phyloP scores from a whole-genome alignment of 1,140 invertebrate species.

The Diploscapter pachys region DNA sequence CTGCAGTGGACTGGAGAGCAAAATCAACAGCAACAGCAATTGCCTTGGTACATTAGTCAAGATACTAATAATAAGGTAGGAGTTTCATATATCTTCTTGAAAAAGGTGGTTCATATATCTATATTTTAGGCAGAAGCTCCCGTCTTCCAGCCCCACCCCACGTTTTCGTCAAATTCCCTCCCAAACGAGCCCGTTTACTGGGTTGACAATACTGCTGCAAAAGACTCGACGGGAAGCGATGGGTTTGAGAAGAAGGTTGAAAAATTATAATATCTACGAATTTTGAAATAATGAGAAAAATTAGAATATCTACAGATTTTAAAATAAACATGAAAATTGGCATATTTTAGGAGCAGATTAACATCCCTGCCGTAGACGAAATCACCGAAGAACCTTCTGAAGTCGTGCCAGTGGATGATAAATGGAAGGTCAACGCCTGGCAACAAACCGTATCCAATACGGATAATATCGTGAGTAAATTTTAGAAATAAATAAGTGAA shows the following conservation, averaged over 20 bases:
- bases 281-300: no score
- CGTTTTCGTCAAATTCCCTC: neutral
- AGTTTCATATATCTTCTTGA: constrained; percentile 10
- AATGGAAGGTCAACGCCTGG: constrained; percentile 15
- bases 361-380: constrained; percentile 7
- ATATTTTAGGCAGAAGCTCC: constrained; percentile 18
- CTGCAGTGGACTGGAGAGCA: constrained; percentile 23
- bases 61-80: neutral
- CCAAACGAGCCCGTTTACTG: neutral
- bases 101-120: constrained; percentile 9
- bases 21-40: constrained; percentile 16
- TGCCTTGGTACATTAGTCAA: constrained; percentile 19
- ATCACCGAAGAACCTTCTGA: constrained; percentile 15
- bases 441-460: constrained; percentile 10
- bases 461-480: neutral
- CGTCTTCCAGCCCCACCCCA: constrained; percentile 20
- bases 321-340: constrained; percentile 1
- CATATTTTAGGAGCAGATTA: constrained; percentile 10
- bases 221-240: constrained; percentile 11
- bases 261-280: no score
- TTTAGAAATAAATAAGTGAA: neutral
- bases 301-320: neutral
- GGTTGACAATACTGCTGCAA: constrained; percentile 6
- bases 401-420: constrained; percentile 3
- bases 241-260: constrained; percentile 17